Base-by-base conservation (phyloP, 2,888 invertebrate genomes). In the Dascillus cervinus region DNA sequence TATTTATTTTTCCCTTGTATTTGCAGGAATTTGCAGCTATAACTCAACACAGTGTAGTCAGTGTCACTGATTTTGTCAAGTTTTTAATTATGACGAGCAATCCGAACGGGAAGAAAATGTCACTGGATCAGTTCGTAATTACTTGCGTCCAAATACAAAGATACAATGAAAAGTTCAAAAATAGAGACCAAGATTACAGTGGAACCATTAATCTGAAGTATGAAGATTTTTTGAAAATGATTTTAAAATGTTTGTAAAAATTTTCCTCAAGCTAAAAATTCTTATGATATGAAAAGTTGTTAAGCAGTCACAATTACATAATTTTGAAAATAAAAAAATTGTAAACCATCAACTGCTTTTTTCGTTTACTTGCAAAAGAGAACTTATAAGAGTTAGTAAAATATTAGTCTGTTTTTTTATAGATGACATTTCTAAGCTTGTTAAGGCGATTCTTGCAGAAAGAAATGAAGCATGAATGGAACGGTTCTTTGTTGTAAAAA, bases 81-180 rank as follows among this genome's bases (percentile, higher is more conserved):
- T 61, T 57, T 41, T 39, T 61, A 27, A 52, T 61, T 11, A 50
- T 47, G 3, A 53, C 53, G 24, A 49, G 43, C 21, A 53, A 58
- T 38, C 53, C 54, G 2, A 42, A 46, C 12, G 50, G 52, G 3
- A 55, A 47, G 25, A 55, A 43, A 30, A 58, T 63, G 22, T 53
- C 60, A 2, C 33, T 63, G 34, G 61, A 62, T 40, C 62, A 60
- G 35, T 62, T 56, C 42, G 55, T 63, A 4, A 51, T 63, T 2
- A 58, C 56, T n/a, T 63, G 62, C 32, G 59, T 63, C 8, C 62
- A 63, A 34, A 62, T 63, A n/a, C 62, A 63, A 35, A 52, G 50
- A 26, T 63, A 57, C 32, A 61, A 60, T 1, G 61, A 62, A 22
- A 61, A 61, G 33, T 63, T 62, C 34, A 58, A 60, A 32, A 50